Base-by-base conservation (phyloP, 2,888 invertebrate species). In the Lobophora halterata region DNA sequence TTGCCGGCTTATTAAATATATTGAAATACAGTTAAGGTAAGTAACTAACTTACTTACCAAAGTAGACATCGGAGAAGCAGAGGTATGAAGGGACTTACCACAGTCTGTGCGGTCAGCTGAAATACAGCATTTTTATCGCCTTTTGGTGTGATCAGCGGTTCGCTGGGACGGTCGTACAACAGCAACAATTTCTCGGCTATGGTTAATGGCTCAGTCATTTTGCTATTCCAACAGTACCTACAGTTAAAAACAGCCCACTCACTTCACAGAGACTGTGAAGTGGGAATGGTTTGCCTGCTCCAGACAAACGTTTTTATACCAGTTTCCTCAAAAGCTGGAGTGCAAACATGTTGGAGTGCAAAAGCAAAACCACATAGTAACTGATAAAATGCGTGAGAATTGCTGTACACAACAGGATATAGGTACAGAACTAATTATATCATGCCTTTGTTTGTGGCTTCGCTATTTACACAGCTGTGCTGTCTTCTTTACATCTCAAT, bases 61-160 rank as follows among this genome's bases (percentile, higher is more conserved):
- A 5, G 9, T 10, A 3, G 21, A 20, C 10, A n/a, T n/a, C n/a
- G 7, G 1, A 11, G 3, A 11, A 6, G 6, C 12, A 5, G 9
- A 9, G 6, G n/a, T n/a, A n/a, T n/a, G n/a, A 16, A 5, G 14
- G 9, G 30, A 81, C 90, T 90, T 77, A 93, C 93, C 89, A 92
- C 64, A 53, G 90, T 89, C 44, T 88, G 76, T 31, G 88, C 69
- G 0, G 91, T 90, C 3, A 93, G 86, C 47, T 91, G 88, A 49
- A 93, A 93, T 6, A 90, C 74, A 8, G 88, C 77, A 42, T 88
- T 88, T 0, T 86, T 57, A 0, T 91, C 90, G 6, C 91, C 91
- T 59, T 92, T 92, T 0, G 91, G 90, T 9, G 90, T 86, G 46
- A 91, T 89, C 35, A 91, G 65, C 0, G 91, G 87, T 62, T 92